A percentile compares a stretch with the other conserved stretches of the same genome.
Evolutionary conservation across 2,113 vertebrate genomes (phyloP).

Genomic region (Onychostoma macrolepis): DNA sequence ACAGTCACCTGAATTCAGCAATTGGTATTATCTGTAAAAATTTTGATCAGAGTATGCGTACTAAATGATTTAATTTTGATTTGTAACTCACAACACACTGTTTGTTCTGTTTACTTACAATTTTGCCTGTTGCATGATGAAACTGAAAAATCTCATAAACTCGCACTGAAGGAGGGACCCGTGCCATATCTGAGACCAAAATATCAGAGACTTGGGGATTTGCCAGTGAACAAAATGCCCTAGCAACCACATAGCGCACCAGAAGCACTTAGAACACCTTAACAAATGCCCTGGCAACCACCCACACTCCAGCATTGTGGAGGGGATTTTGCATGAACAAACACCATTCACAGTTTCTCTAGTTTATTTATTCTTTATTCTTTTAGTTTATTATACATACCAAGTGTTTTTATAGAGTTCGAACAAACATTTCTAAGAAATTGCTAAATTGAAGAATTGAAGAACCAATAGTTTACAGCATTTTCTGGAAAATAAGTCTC

Average conservation of each 20-base stretch:
- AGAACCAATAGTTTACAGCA: too few relatives aligned
- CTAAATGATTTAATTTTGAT: too few relatives aligned
- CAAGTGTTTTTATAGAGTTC: too few relatives aligned
- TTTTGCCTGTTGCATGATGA: neutral
- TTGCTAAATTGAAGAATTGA: too few relatives aligned
- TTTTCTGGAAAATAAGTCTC: too few relatives aligned
- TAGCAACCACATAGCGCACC: too few relatives aligned
- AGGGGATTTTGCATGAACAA: neutral
- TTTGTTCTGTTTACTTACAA: too few relatives aligned
- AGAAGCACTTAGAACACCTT: too few relatives aligned
- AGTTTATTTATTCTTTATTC: neutral
- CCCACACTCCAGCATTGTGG: neutral
- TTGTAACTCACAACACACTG: too few relatives aligned
- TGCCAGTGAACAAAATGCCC: neutral
- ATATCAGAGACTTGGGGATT: neutral
- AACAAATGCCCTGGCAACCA: neutral
- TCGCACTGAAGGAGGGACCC: neutral
- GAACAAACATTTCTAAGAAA: too few relatives aligned
- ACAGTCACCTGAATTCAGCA: too few relatives aligned
- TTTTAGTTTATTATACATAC: neutral
- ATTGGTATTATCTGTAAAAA: neutral
- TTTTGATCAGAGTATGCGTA: neutral
- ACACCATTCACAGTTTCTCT: neutral
- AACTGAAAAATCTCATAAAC: neutral
- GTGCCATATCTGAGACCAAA: neutral